Conservation (phyloP, 2,888 invertebrate genomes). For the Meliscaeva auricollis region DNA sequence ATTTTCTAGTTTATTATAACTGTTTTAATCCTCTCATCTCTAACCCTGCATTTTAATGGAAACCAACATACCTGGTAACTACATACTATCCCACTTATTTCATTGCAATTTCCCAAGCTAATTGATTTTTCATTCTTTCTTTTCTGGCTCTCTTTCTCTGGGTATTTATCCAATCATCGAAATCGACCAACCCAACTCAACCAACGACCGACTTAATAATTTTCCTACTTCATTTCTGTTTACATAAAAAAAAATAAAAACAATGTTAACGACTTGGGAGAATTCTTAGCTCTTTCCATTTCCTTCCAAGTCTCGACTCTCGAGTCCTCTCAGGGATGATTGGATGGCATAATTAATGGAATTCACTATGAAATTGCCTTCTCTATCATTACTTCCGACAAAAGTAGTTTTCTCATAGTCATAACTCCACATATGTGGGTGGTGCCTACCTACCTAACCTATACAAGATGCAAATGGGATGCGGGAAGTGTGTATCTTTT, state of each 20-base stretch:
- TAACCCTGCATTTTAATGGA: background rate
- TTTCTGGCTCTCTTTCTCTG: background rate
- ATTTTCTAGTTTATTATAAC: background rate
- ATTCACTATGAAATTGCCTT: slow-evolving; percentile 62
- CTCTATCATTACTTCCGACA: slow-evolving; percentile 46
- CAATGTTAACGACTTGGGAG: slow-evolving; percentile 19
- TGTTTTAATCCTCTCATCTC: background rate
- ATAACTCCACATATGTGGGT: slow-evolving; percentile 3
- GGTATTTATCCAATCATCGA: background rate
- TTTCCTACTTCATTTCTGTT: slow-evolving; percentile 19
- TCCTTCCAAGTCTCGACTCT: slow-evolving; percentile 7
- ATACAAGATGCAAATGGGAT: slow-evolving; percentile 11
- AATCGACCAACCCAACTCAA: background rate
- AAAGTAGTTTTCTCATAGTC: no score
- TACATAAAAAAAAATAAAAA: slow-evolving; percentile 13
- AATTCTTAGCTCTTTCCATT: slow-evolving; percentile 7
- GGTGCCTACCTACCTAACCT: background rate
- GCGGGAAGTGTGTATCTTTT: slow-evolving; percentile 35
- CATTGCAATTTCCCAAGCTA: slow-evolving; percentile 16
- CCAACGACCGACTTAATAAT: slow-evolving; percentile 2
- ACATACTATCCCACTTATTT: slow-evolving; percentile 4
- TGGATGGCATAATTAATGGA: slow-evolving; percentile 55
- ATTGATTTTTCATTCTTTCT: slow-evolving; percentile 14
- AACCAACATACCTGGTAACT: background rate
- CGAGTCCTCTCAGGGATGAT: slow-evolving; percentile 49